Conservation (phyloP, 1,140 invertebrate species). For the Hylyphantes graminicola region DNA sequence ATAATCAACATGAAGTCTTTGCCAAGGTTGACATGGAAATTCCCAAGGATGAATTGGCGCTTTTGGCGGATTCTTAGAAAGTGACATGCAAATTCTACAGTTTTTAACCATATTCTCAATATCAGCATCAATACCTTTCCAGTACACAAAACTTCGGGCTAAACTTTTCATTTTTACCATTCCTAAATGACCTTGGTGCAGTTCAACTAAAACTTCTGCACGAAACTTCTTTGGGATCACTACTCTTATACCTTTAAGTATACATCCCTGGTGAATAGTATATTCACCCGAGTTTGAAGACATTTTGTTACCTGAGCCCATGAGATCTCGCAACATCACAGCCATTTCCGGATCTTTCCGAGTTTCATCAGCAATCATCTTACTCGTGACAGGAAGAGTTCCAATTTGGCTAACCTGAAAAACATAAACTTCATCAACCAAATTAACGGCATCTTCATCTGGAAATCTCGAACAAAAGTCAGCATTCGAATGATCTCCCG, state of each 20-base stretch:
- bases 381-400: background rate
- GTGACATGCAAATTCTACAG: background rate
- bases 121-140: conserved; percentile 27
- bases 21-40: conserved; percentile 19
- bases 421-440: background rate
- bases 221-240: conserved; percentile 62
- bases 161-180: conserved; percentile 55
- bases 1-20: conserved; percentile 17
- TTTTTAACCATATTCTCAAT: conserved; percentile 57
- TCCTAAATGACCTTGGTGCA: no score
- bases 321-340: background rate
- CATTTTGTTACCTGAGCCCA: background rate
- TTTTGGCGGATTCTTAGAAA: background rate
- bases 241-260: conserved; percentile 41
- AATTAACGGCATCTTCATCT: background rate
- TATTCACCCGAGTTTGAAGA: background rate
- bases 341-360: background rate
- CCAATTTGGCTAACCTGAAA: conserved; percentile 1
- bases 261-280: background rate
- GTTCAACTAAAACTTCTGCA: no score
- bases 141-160: conserved; percentile 31
- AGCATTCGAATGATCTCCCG: no score
- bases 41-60: conserved; percentile 8
- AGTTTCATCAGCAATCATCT: background rate
- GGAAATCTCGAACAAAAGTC: background rate